Percentiles rank a stretch among this genome's conserved stretches.
Conservation (phyloP, 2,888 invertebrate genomes). For the Dryococelus australis region DNA sequence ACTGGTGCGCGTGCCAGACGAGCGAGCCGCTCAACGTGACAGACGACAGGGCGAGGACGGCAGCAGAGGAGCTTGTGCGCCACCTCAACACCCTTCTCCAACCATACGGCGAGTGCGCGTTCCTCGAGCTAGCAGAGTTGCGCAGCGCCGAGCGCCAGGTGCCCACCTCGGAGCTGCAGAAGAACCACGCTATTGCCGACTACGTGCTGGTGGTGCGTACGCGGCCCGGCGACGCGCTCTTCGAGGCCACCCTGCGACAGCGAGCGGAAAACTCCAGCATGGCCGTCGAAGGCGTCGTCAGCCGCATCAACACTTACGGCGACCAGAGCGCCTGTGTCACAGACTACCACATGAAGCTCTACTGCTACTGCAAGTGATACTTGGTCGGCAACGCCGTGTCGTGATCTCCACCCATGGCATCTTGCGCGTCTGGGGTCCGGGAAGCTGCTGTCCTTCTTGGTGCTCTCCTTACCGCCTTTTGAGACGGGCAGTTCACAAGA, state of each 20-base stretch:
- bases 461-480: too few relatives aligned
- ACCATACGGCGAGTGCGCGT: conserved; percentile 70
- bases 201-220: conserved; percentile 71
- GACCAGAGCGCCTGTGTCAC: conserved; percentile 56
- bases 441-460: too few relatives aligned
- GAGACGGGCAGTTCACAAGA: too few relatives aligned
- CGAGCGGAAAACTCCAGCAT: conserved; percentile 52
- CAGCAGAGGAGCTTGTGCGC: conserved; percentile 68
- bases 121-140: conserved; percentile 68
- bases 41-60: conserved; percentile 64
- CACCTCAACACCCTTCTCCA: conserved; percentile 71
- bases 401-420: neutral
- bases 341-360: conserved; percentile 53
- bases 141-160: conserved; percentile 68
- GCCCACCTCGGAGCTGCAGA: conserved; percentile 32
- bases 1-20: conserved; percentile 89
- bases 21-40: conserved; percentile 65
- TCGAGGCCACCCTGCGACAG: conserved; percentile 78
- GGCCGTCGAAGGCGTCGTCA: conserved; percentile 69
- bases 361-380: conserved; percentile 54
- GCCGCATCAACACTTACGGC: conserved; percentile 57
- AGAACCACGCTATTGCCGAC: conserved; percentile 56
- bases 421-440: too few relatives aligned
- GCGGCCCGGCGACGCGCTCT: conserved; percentile 73
- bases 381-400: neutral